A percentile compares a stretch with the other conserved stretches of the same genome.
Conservation (phyloP, 2,113 vertebrate species). For the Rhadina sibilatrix region DNA sequence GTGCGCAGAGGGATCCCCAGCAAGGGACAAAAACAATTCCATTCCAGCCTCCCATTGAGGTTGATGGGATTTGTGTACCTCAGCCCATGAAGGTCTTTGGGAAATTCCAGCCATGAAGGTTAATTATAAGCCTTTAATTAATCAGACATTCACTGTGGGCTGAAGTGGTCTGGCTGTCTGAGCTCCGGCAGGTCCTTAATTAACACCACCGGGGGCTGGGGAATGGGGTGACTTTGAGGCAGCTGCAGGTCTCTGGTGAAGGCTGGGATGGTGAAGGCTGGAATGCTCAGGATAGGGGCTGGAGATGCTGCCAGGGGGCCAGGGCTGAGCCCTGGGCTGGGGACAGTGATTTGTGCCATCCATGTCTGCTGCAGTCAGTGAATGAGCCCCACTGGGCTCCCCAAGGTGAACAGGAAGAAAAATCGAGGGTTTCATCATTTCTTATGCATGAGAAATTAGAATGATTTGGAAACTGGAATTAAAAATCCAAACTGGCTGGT, state of each 20-base stretch:
- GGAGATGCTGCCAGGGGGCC: background rate
- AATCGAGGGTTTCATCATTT: background rate
- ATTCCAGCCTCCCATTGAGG: background rate
- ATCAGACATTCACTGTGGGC: slow-evolving; percentile 28
- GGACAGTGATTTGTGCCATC: background rate
- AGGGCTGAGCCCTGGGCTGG: background rate
- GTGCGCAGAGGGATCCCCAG: background rate
- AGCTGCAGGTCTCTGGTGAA: background rate
- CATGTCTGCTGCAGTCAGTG: rapidly evolving
- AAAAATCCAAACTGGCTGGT: background rate
- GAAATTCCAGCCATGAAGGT: slow-evolving; percentile 64
- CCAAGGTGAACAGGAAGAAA: background rate
- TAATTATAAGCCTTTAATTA: slow-evolving; percentile 62
- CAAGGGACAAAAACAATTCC: background rate
- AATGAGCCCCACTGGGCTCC: background rate
- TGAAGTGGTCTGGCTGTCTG: slow-evolving; percentile 37
- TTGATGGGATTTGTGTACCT: slow-evolving; percentile 1
- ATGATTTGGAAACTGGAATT: background rate
- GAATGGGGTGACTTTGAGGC: background rate
- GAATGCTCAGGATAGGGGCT: rapidly evolving
- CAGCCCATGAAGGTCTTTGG: slow-evolving; percentile 50
- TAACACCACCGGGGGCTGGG: background rate
- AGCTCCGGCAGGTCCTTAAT: slow-evolving; percentile 21
- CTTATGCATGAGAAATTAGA: background rate
- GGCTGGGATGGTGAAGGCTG: background rate